These are phyloP conservation scores for Trialeurodes vaporariorum DNA, from an alignment of 1,140 invertebrate genomes.

Conservation along the genomic window DNA sequence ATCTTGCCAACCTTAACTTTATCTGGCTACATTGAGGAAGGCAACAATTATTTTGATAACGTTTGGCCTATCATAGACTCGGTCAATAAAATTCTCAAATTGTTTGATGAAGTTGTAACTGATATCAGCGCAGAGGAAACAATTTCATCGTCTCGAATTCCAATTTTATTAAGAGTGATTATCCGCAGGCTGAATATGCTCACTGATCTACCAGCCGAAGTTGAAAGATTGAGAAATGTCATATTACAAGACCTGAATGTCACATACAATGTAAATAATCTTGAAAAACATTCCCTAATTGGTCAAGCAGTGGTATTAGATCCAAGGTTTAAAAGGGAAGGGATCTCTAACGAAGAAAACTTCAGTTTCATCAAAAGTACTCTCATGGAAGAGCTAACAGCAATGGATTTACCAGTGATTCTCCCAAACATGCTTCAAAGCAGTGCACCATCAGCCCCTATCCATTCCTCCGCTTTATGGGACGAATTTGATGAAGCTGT, in stretches of 20 bases:
- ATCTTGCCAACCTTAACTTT: conserved; percentile 10
- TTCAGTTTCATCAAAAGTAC: neutral
- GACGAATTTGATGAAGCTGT: conserved; percentile 9
- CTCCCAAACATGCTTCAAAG: neutral
- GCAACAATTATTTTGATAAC: neutral
- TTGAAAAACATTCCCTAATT: conserved; percentile 7
- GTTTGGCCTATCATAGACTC: conserved; percentile 6
- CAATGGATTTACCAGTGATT: neutral
- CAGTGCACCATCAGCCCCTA: neutral
- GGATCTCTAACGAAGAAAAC: neutral
- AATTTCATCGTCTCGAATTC: conserved; percentile 5
- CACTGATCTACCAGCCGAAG: neutral
- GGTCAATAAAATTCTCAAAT: conserved; percentile 5
- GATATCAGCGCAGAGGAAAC: conserved; percentile 12
- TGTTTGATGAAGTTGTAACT: conserved; percentile 11
- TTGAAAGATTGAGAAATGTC: neutral
- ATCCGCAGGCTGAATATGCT: conserved; percentile 9
- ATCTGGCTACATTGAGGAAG: neutral
- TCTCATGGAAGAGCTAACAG: neutral
- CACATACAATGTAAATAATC: conserved; percentile 3
- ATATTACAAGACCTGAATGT: neutral
- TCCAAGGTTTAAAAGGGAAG: conserved; percentile 9
- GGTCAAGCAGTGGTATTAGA: conserved; percentile 4
- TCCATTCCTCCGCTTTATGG: neutral
- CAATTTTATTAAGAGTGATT: conserved; percentile 10